Percentiles rank a stretch among this genome's conserved stretches.
These are phyloP conservation scores for Sebastes iracundus DNA, from an alignment of 2,797 vertebrate genomes.

Conservation along the genomic window DNA sequence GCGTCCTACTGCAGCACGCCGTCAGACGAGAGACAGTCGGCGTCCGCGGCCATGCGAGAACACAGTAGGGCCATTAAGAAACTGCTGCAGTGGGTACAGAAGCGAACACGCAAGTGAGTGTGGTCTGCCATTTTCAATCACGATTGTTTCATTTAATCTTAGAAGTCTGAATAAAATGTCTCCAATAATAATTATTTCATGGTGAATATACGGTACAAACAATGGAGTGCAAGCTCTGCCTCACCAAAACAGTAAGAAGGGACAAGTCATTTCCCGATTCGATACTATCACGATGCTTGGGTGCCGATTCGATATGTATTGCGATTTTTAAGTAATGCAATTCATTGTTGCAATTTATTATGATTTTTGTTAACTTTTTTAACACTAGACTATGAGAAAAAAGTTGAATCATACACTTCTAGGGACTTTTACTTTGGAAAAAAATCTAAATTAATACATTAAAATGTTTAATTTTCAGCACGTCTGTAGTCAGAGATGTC, in stretches of 20 bases:
- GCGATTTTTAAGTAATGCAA: no score
- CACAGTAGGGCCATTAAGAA: slow-evolving; percentile 92
- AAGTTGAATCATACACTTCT: no score
- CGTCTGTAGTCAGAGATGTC: no score
- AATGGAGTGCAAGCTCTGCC: not conserved
- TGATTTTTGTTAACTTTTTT: no score
- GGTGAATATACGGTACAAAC: not conserved
- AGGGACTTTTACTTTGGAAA: no score
- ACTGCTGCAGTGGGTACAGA: slow-evolving; percentile 95
- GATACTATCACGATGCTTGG: no score
- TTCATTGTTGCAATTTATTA: no score
- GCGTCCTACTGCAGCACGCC: slow-evolving; percentile 87
- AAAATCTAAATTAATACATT: no score
- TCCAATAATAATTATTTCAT: not conserved
- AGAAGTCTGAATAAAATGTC: not conserved
- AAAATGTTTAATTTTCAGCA: no score
- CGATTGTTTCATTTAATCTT: not conserved
- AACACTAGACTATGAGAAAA: no score
- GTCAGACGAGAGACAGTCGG: slow-evolving; percentile 78
- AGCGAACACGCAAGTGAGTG: slow-evolving; percentile 93
- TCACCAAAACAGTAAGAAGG: not conserved
- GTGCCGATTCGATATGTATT: no score
- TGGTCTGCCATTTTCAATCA: not conserved
- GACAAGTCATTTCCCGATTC: not conserved
- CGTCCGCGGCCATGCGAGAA: slow-evolving; percentile 83